These are phyloP conservation scores for Diabrotica balteata DNA, from an alignment of 2,888 invertebrate species.

Conservation along the genomic window DNA sequence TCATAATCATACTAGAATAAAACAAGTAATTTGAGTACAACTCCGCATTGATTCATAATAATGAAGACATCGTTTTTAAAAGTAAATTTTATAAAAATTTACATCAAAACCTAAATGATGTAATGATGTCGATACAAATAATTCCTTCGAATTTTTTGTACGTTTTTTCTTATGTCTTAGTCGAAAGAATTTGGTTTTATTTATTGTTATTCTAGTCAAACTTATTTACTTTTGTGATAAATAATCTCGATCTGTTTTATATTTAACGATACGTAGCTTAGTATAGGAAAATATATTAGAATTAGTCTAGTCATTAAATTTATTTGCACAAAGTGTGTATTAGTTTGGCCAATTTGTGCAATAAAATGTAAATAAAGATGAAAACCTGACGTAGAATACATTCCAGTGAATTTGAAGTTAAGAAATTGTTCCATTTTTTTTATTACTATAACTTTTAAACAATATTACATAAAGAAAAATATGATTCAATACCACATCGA, in stretches of 20 bases:
- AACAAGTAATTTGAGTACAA: no score
- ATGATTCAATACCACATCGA: neutral
- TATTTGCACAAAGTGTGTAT: conserved; percentile 37
- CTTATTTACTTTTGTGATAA: conserved; percentile 28
- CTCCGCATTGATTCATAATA: no score
- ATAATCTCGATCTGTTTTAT: conserved; percentile 21
- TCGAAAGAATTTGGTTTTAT: neutral
- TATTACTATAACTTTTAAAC: neutral
- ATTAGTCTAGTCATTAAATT: no score
- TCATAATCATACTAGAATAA: no score
- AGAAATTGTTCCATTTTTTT: neutral
- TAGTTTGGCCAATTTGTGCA: conserved; percentile 41
- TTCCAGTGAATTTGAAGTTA: conserved; percentile 1
- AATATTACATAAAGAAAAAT: neutral
- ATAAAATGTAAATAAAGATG: conserved; percentile 35
- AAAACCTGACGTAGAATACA: conserved; percentile 3
- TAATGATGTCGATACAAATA: no score
- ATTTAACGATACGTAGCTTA: conserved; percentile 2
- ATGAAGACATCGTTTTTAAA: no score
- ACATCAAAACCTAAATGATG: no score
- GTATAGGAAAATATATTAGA: neutral
- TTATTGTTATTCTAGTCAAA: conserved; percentile 28
- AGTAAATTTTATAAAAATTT: no score
- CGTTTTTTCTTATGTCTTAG: conserved; percentile 1
- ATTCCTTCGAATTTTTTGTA: conserved; percentile 1